Base-by-base conservation (phyloP, 2,888 invertebrate genomes). In the Hololepta plana region DNA sequence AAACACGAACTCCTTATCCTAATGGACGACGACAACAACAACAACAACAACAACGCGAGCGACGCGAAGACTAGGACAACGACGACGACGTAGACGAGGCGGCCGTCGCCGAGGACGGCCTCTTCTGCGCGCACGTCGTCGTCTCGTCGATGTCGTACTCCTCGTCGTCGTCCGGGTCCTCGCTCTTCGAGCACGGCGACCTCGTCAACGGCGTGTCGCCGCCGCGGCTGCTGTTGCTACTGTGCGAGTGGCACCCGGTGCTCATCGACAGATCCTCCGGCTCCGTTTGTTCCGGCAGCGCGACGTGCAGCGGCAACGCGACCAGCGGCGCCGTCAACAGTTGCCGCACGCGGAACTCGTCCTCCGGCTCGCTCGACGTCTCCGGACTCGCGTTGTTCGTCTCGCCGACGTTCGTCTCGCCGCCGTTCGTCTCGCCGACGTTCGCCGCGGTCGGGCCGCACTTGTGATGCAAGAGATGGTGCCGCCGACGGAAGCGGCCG, bases 241-340 rank as follows among this genome's bases (percentile, higher is more conserved):
- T 59, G 38, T 60, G 60, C 3, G 61, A 60, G 36, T 57, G 52
- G 36, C 56, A 43, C 0, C 61, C 59, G 4, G 61, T 60, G 23
- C 63, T 67, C 64, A 85, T 72, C 28, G 84, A 84, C 35, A 88
- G 61, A 50, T 88, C 88, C 50, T 88, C 87, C 4, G 88, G 88
- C 51, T 87, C 87, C 2, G 87, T 87, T 59, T 88, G 88, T 51
- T 79, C 84, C 10, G 85, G 84, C 24, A 68, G 47, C 4, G 46
- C 15, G 35, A 48, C 39, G 30, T 47, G 45, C 12, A 50, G 37
- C 2, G 42, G 51, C 32, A 47, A 56, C 35, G 47, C 41, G 24
- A 47, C 41, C 15, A 44, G 34, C 20, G 57, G 55, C 1, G 61
- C 47, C 2, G 64, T 59, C 14, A 62, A 54, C 8, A 64, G 51